Percentiles rank a stretch among this genome's conserved stretches.
Conservation (phyloP, 2,797 vertebrate species). For the Rhinichthys osculus region DNA sequence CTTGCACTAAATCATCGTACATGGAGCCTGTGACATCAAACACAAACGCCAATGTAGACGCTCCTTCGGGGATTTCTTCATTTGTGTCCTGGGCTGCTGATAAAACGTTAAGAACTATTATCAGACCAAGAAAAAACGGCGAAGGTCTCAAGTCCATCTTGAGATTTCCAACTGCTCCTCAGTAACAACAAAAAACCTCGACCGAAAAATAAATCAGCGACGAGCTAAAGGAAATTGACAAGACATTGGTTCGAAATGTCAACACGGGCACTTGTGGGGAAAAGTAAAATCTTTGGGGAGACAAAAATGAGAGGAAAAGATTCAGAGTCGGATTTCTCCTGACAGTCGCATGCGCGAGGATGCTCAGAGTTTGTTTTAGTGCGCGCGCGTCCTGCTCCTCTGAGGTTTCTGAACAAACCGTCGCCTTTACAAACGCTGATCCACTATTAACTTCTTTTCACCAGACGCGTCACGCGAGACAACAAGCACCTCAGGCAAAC, state of each 20-base stretch:
- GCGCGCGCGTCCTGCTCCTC: slow-evolving; percentile 46
- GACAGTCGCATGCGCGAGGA: slow-evolving; percentile 21
- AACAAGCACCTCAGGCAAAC: slow-evolving; percentile 16
- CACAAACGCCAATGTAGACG: slow-evolving; percentile 95
- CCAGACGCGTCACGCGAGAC: slow-evolving; percentile 1
- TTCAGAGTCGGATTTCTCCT: background rate
- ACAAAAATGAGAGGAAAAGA: slow-evolving; percentile 12
- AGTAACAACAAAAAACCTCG: slow-evolving; percentile 19
- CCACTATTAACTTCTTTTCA: slow-evolving; percentile 12
- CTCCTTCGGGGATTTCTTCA: slow-evolving; percentile 88
- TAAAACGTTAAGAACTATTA: slow-evolving; percentile 68
- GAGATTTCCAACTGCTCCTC: slow-evolving; percentile 47
- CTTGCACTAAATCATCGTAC: slow-evolving; percentile 98
- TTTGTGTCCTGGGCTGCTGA: slow-evolving; percentile 71
- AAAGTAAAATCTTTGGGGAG: slow-evolving; percentile 17
- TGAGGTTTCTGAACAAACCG: slow-evolving; percentile 22
- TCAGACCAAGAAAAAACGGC: slow-evolving; percentile 62
- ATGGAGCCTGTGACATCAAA: slow-evolving; percentile 99
- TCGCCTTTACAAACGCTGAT: background rate
- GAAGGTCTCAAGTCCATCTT: slow-evolving; percentile 70
- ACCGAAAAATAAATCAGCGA: slow-evolving; percentile 58
- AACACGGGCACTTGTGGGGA: background rate
- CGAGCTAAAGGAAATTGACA: slow-evolving; percentile 53
- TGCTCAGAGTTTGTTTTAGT: slow-evolving; percentile 20
- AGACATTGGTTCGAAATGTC: slow-evolving; percentile 68